A percentile compares a stretch with the other conserved stretches of the same genome.
Conservation (phyloP, 2,888 invertebrate genomes). For the Ischnus inquisitorius region DNA sequence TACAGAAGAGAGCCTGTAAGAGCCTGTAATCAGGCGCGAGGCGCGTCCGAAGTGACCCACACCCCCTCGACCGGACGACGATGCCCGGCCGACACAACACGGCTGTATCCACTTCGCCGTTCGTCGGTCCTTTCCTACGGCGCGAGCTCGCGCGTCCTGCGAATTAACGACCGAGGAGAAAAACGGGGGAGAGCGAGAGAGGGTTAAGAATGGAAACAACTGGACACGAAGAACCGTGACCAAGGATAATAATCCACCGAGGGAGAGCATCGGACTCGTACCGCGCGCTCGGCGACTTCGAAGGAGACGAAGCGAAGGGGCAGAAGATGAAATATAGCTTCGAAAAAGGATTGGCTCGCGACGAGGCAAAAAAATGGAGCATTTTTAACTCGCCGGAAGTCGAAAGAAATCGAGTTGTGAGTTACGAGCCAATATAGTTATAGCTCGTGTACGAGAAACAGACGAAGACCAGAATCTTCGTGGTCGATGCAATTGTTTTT, state of each 20-base stretch:
- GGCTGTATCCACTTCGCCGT: constrained; percentile 21
- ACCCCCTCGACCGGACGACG: constrained; percentile 52
- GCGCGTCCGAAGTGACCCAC: constrained; percentile 62
- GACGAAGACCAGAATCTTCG: neutral
- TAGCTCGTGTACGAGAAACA: neutral
- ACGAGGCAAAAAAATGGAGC: neutral
- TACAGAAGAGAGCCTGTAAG: constrained; percentile 38
- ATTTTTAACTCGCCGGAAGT: neutral
- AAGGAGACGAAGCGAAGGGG: too few species aligned
- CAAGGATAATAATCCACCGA: constrained; percentile 63
- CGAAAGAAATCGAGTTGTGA: neutral
- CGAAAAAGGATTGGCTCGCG: constrained; percentile 11
- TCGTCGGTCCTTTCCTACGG: constrained; percentile 17
- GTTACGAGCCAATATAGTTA: neutral
- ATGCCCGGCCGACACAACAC: neutral
- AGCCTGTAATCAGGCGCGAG: constrained; percentile 68
- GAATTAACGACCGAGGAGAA: constrained; percentile 58
- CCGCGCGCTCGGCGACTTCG: constrained; percentile 12
- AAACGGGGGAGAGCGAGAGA: constrained; percentile 11
- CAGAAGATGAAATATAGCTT: constrained; percentile 7
- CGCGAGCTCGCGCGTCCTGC: constrained; percentile 43
- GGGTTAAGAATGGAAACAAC: constrained; percentile 25
- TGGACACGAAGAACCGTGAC: constrained; percentile 68
- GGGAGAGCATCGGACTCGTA: constrained; percentile 30
- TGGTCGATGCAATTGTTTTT: neutral